Evolutionary conservation across 2,113 vertebrate species (phyloP).

Genomic region (Rynchops niger): DNA sequence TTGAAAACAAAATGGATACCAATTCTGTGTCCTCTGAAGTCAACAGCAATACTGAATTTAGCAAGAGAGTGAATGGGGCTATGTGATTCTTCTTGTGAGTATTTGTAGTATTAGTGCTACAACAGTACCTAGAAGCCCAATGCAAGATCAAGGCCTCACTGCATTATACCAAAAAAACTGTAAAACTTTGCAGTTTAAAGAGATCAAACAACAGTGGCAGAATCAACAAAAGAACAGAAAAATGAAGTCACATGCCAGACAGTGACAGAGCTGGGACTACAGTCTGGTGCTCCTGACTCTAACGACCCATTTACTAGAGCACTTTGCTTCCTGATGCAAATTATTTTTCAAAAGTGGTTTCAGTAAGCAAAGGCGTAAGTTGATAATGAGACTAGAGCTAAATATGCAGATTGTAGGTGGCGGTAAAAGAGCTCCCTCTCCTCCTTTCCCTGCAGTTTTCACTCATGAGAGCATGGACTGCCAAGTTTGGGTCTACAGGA

Average conservation of each 20-base stretch:
- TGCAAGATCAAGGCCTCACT: background rate
- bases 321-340: background rate
- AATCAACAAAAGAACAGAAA: background rate
- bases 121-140: background rate
- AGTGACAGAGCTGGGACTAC: background rate
- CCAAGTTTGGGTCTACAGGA: background rate
- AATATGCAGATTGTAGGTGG: background rate
- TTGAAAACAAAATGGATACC: constrained; percentile 58
- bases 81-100: background rate
- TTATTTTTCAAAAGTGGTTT: background rate
- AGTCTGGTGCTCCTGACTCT: background rate
- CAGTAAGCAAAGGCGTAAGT: background rate
- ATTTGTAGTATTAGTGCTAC: background rate
- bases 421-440: background rate
- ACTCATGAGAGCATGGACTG: background rate
- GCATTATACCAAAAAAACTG: background rate
- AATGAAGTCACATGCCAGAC: background rate
- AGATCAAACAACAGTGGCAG: constrained; percentile 24
- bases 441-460: background rate
- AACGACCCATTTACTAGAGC: background rate
- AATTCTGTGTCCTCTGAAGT: background rate
- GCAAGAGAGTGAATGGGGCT: background rate
- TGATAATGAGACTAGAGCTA: background rate
- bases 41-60: background rate
- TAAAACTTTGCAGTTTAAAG: background rate